Percentiles rank a stretch among this genome's conserved stretches.
phyloP scores from a whole-genome alignment of 2,888 invertebrate species.

The Epistrophe eligans region DNA sequence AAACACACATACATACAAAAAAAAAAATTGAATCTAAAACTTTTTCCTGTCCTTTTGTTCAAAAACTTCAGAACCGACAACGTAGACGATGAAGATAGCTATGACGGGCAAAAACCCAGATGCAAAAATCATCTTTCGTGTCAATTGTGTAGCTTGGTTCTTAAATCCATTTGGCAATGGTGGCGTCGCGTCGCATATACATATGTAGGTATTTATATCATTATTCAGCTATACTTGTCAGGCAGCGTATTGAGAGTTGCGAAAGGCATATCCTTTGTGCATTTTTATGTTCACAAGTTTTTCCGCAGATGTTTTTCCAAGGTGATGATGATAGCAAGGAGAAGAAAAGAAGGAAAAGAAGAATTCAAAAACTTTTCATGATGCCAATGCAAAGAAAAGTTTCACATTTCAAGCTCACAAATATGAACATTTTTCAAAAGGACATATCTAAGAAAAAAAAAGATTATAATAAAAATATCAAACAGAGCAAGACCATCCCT shows the following conservation, averaged over 20 bases:
- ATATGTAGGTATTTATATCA: background rate
- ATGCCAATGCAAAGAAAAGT: conserved; percentile 55
- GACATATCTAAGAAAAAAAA: background rate
- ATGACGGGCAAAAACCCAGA: conserved; percentile 36
- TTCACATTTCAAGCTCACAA: conserved; percentile 47
- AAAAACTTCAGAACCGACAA: background rate
- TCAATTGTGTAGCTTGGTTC: conserved; percentile 48
- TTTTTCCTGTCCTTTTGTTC: conserved; percentile 4
- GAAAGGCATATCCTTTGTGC: conserved; percentile 59
- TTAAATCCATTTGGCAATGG: background rate
- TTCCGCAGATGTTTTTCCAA: conserved; percentile 66
- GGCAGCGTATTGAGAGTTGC: conserved; percentile 42
- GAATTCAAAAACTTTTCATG: conserved; percentile 59
- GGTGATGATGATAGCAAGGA: conserved; percentile 56
- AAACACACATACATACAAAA: too few relatives aligned
- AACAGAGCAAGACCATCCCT: background rate
- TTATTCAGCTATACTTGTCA: background rate
- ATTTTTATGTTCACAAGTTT: conserved; percentile 66
- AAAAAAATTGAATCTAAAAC: conserved; percentile 5
- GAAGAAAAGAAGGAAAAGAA: conserved; percentile 39
- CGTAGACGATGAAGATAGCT: background rate
- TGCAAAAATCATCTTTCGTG: conserved; percentile 54
- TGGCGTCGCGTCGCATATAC: background rate
- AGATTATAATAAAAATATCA: background rate
- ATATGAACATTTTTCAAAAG: conserved; percentile 47